Base-by-base conservation (phyloP, 2,113 vertebrate genomes). In the Pampusana beccarii region DNA sequence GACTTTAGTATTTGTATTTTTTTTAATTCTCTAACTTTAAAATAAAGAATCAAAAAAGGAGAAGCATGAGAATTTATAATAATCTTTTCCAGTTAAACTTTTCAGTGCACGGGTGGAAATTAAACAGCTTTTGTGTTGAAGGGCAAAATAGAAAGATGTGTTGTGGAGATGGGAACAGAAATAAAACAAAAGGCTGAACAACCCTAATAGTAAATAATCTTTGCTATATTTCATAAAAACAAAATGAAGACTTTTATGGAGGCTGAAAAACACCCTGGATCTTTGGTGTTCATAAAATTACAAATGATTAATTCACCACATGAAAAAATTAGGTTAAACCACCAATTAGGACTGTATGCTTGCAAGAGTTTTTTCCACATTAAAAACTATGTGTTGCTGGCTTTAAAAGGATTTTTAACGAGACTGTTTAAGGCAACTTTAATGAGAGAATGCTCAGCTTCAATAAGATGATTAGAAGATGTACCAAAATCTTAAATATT, bases 111-210 rank as follows among this genome's bases (percentile, higher is more conserved):
- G 24, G 74, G 75, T 90, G 69, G 78, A 91, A 92, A 95, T 87
- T 71, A 95, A 91, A 67, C 61, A 69, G 33, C 36, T 62, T 95
- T 96, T 93, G 83, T 77, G 44, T 61, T 94, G 67, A 93, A 91
- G 74, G 34, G 73, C 44, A 93, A 97, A 97, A 92, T 56, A 42
- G 80, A 95, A 93, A 66, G n/a, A 65, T 71, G 71, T 80, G 36
- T 29, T 96, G 78, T 19, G 16, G 54, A 95, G 81, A 95, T 17
- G 36, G 72, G 97, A 95, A 90, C n/a, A 92, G 74, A 96, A 93
- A 95, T 51, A 86, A 96, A 96, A 91, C 48, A 88, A 93, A 75
- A 97, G 34, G 33, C 40, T 90, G 40, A 93, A 88, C 42, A 93
- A 34, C 6, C 60, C 80, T 70, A 33, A 72, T 64, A 92, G 23